A percentile compares a stretch with the other conserved stretches of the same genome.
Conservation (phyloP, 2,113 vertebrate genomes). For the Rhizomys pruinosus region DNA sequence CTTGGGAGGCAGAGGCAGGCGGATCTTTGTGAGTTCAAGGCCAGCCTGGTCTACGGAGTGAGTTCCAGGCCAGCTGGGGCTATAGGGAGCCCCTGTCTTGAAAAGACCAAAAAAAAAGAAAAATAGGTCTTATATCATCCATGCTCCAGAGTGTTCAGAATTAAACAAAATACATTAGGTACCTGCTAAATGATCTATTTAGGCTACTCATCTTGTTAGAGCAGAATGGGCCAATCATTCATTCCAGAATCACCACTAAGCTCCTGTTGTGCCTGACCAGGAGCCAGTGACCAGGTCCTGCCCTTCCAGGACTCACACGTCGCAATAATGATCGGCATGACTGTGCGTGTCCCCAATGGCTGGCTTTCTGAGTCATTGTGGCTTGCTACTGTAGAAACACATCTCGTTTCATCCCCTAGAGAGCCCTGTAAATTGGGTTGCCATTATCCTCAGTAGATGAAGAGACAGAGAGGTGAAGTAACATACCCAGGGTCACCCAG, state of each 20-base stretch:
- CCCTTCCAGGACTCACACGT: not conserved
- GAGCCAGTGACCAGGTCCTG: not conserved
- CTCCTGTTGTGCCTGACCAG: too few species aligned
- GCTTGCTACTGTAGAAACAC: not conserved
- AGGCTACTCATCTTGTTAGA: not conserved
- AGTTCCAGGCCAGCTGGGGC: too few species aligned
- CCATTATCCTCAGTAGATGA: not conserved
- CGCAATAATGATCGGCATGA: not conserved
- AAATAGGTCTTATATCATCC: not conserved
- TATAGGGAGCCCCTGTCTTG: too few species aligned
- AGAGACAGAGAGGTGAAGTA: not conserved
- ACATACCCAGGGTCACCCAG: not conserved
- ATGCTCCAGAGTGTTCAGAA: not conserved
- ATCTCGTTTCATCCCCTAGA: not conserved
- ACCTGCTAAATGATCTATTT: not conserved
- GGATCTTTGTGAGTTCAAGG: too few species aligned
- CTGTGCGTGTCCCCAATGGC: not conserved
- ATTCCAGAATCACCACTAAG: conserved; percentile 14
- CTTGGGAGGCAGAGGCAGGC: too few species aligned
- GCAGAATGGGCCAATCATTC: not conserved
- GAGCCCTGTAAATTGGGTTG: not conserved
- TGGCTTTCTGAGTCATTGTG: not conserved
- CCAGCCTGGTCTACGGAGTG: too few species aligned
- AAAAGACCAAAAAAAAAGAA: too few species aligned
- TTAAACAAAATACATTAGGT: not conserved